Base-by-base conservation (phyloP, 2,113 vertebrate species). In the Lasiurus borealis region DNA sequence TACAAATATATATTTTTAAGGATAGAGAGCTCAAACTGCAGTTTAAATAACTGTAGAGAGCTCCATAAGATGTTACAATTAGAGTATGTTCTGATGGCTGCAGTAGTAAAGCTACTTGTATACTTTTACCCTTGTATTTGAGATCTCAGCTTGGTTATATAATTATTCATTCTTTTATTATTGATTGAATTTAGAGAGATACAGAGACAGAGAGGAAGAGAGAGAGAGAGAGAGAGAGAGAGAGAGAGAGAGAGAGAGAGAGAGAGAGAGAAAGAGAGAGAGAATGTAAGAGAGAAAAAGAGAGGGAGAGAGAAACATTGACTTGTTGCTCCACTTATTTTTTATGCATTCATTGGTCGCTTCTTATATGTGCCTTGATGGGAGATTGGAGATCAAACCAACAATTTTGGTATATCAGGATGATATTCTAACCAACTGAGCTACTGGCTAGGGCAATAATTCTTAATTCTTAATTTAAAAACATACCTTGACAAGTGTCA, bases 391-490 rank as follows among this genome's bases (percentile, higher is more conserved):
- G 62, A 31, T 66, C 62, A 29, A 66, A 66, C 29, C 27, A 27
- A 29, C 62, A 64, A 64, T 12, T 4, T 64, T 64, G 62, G 62
- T 27, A 31, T 66, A 31, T 66, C 13, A 29, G 62, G 62, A 66
- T 29, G 29, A 66, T 29, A 13, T 66, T 31, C 27, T 14, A 66
- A 66, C 13, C n/a, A n/a, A n/a, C n/a, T n/a, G n/a, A n/a, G n/a
- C n/a, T n/a, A n/a, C n/a, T n/a, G n/a, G n/a, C n/a, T 29, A 66
- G 27, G 62, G 62, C 13, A 80, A 81, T 91, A 88, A 62, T 62
- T 11, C n/a, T 52, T 93, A 44, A 46, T 90, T 81, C n/a, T 86
- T 87, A 66, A 83, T 75, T 89, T 85, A 21, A 16, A 91, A 81
- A 62, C 10, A 18, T 64, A 34, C 48, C 9, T 81, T 88, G 57